Evolutionary conservation across 2,797 vertebrate genomes (phyloP).

Genomic region (Pipistrellus kuhlii): DNA sequence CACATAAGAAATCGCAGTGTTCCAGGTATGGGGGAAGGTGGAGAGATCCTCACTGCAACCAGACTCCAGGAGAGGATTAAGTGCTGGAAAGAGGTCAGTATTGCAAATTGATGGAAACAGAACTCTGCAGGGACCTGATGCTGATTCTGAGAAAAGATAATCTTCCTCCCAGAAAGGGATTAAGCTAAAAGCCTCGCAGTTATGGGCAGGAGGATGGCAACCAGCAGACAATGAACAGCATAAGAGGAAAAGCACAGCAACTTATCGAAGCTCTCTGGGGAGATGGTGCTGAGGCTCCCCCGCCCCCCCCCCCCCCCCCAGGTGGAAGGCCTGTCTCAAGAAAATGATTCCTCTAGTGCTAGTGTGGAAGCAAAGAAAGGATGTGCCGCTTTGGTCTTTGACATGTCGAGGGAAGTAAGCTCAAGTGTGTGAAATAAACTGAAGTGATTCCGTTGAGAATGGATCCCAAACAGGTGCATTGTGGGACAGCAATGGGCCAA

Average conservation of each 20-base stretch:
- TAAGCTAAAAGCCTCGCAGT: slow-evolving; percentile 11
- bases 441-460: not conserved
- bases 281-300: not conserved
- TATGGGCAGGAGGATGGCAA: not conserved
- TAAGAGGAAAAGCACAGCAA: not conserved
- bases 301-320: no score
- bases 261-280: not conserved
- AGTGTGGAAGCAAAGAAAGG: not conserved
- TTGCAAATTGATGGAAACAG: not conserved
- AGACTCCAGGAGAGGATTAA: slow-evolving; percentile 33
- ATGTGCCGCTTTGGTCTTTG: slow-evolving; percentile 48
- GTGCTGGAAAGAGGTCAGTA: slow-evolving; percentile 29
- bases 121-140: not conserved
- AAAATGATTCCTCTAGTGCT: not conserved
- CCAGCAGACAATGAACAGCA: not conserved
- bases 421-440: slow-evolving; percentile 38
- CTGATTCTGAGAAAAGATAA: slow-evolving; percentile 38
- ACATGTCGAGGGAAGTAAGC: not conserved
- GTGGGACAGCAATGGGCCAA: not conserved
- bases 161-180: slow-evolving; percentile 43
- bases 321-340: slow-evolving; percentile 18
- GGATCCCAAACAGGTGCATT: not conserved
- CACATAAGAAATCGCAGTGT: not conserved
- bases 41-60: not conserved
- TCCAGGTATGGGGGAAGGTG: not conserved